A percentile compares a stretch with the other conserved stretches of the same genome.
phyloP scores from a whole-genome alignment of 2,797 vertebrate genomes.

The Mionectes olivaceus region DNA sequence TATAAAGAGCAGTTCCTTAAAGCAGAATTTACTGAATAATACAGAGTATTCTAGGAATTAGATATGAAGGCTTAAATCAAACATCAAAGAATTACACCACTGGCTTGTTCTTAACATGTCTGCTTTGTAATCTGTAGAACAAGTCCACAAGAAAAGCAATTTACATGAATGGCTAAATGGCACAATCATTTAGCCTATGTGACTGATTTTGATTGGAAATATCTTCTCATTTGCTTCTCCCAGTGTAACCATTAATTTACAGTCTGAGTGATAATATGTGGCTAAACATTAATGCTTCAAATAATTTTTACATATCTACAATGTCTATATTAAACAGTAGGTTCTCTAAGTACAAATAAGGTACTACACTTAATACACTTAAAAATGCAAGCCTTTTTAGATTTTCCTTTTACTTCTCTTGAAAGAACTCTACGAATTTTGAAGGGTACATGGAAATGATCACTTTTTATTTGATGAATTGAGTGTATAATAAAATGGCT shows the following conservation, averaged over 20 bases:
- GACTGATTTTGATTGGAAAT: constrained; percentile 1
- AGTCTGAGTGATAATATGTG: not conserved
- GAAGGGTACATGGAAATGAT: not conserved
- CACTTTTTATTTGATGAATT: constrained; percentile 36
- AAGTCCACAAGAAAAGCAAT: not conserved
- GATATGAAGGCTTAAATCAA: not conserved
- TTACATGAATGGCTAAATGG: not conserved
- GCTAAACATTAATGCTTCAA: not conserved
- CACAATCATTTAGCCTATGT: not conserved
- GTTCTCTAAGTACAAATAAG: not conserved
- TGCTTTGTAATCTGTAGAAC: not conserved
- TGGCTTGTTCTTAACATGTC: not conserved
- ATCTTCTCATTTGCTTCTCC: not conserved
- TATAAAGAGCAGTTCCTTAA: not conserved
- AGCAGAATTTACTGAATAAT: not conserved
- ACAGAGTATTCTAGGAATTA: not conserved
- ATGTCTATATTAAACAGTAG: not conserved
- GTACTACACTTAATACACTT: not conserved
- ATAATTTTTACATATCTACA: not conserved
- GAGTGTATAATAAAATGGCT: constrained; percentile 15
- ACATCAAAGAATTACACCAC: not conserved
- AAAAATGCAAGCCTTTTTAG: not conserved
- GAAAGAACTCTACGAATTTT: not conserved
- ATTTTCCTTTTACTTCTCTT: not conserved
- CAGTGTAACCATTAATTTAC: not conserved